Evolutionary conservation across 2,888 invertebrate species (phyloP), one percentile per base, ranked within the genome.

Genomic region (Cephus nigrinus): DNA sequence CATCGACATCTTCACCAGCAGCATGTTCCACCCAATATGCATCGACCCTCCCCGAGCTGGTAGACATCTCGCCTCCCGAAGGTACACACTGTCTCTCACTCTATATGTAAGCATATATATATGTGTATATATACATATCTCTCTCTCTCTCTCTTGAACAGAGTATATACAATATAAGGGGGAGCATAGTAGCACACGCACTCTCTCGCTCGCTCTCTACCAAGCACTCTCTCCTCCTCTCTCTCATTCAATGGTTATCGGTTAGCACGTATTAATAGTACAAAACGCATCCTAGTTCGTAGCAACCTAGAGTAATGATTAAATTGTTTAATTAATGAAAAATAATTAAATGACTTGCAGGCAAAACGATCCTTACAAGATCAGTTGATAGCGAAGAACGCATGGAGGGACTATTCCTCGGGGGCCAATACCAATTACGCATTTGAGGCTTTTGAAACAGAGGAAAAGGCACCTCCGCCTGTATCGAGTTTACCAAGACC

Each of bases 361-460:
- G 32, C 69, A 30, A 69, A 69, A 69, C 31, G 23, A 74, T 79
- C 75, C 68, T 90, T 92, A 34, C 93, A 97, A 97, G 97, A 97
- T 86, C 96, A 96, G 85, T 92, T 97, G 74, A 96, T 97, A 84
- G 95, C 96, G 33, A 96, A 95, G 90, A 95, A 96, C 31, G 96
- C 97, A 0, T 98, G 98, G 97, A 97, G 97, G 90, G 97, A 97
- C 89, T 97, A 97, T 90, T 95, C 96, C 0, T 93, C 95, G 1
- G 90, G 90, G 33, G 94, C 95, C 1, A 97, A 96, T 91, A 97
- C 97, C 0, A 98, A 97, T 92, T 97, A 97, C 92, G 97, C 96
- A 0, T 98, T 97, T 92, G 97, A 98, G 87, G 95, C 96, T 0
- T 97, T 96, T 90, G 97, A 97, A 86, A 95, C 96, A 79, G 96